Percentiles rank a stretch among this genome's conserved stretches.
These are phyloP conservation scores for Phalacrocorax aristotelis DNA, from an alignment of 2,113 vertebrate species.

Conservation along the genomic window DNA sequence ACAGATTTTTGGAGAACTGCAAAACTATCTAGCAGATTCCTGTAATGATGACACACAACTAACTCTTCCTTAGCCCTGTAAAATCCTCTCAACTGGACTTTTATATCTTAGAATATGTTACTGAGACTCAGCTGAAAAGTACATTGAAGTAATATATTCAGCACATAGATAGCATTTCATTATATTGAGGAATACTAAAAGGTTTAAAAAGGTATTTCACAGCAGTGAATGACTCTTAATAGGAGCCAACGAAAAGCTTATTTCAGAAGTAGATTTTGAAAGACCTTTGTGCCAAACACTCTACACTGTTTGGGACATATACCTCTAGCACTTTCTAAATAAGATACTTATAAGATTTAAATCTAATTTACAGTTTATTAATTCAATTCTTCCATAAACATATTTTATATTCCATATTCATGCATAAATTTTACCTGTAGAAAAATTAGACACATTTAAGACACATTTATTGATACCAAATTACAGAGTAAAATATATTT, in stretches of 20 bases:
- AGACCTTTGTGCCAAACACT: not conserved
- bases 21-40: not conserved
- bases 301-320: not conserved
- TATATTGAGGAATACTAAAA: not conserved
- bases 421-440: not conserved
- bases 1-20: not conserved
- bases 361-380: not conserved
- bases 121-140: not conserved
- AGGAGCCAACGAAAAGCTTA: not conserved
- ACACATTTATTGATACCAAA: not conserved
- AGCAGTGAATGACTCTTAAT: not conserved
- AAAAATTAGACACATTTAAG: not conserved
- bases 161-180: not conserved
- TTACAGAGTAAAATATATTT: not conserved
- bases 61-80: not conserved
- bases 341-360: not conserved
- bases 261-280: not conserved
- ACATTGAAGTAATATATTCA: not conserved
- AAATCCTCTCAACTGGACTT: not conserved
- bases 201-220: not conserved
- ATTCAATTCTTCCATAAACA: not conserved
- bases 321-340: not conserved
- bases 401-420: not conserved
- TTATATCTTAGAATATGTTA: not conserved
- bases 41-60: not conserved